A percentile compares a stretch with the other conserved stretches of the same genome.
phyloP scores from a whole-genome alignment of 2,888 invertebrate genomes.

The Euplexia lucipara region DNA sequence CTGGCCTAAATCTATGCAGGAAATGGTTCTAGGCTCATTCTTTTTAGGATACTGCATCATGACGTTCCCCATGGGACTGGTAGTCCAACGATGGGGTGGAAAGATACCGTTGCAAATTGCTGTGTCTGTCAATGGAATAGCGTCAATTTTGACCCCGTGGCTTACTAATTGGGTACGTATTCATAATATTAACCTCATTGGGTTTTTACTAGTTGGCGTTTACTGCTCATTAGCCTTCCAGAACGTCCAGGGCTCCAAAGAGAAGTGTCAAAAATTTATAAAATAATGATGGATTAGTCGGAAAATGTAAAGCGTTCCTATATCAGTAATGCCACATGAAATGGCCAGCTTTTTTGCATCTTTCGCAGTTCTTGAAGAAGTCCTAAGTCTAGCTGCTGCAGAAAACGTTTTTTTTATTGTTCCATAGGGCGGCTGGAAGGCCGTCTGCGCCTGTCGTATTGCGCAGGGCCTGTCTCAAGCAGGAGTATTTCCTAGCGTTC shows the following conservation, averaged over 20 bases:
- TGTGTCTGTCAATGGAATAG: conserved; percentile 74
- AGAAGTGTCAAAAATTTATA: too few species aligned
- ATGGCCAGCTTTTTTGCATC: neutral
- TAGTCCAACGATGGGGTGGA: conserved; percentile 92
- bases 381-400: neutral
- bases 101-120: conserved; percentile 88
- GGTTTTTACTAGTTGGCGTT: too few species aligned
- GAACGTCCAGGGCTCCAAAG: too few species aligned
- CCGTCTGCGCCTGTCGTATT: conserved; percentile 92
- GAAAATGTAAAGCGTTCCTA: too few species aligned
- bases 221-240: too few species aligned
- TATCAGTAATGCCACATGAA: neutral
- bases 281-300: too few species aligned
- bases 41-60: conserved; percentile 89
- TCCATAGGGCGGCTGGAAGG: conserved; percentile 89
- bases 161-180: conserved; percentile 73
- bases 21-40: conserved; percentile 85
- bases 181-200: too few species aligned
- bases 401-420: neutral
- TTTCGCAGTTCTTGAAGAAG: neutral
- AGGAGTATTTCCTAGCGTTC: conserved; percentile 92
- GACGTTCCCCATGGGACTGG: conserved; percentile 89
- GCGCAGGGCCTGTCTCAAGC: conserved; percentile 94
- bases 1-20: conserved; percentile 81
- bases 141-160: conserved; percentile 76